Evolutionary conservation across 2,113 vertebrate species (phyloP), one percentile per base, ranked within the genome.

Genomic region (Mustelus asterias): DNA sequence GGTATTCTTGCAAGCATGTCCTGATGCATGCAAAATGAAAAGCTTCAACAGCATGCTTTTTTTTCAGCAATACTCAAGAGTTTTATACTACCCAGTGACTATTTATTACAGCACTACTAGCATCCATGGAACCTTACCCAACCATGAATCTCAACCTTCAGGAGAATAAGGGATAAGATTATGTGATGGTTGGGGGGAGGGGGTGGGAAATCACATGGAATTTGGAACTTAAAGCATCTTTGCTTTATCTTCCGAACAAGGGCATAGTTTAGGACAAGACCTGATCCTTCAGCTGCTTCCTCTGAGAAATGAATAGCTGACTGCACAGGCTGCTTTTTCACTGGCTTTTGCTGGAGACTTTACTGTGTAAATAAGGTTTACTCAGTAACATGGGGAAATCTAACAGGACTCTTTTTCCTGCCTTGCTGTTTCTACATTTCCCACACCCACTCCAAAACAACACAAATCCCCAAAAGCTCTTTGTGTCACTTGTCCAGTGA

Each of bases 221-320:
- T 65, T 93, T 93, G 60, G n/a, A 93, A 93, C n/a, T 65, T 72
- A 95, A 95, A 72, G 4, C 69, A 48, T 13, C 37, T 24, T 95
- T 33, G 44, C 41, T 95, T 26, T 54, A 54, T 90, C 88, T 90
- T 90, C 60, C 11, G 14, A 90, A 60, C 4, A 60, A 90, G 26
- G 26, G 48, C 88, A 90, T 14, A 90, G 88, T 33, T 90, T 72
- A 44, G 37, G 69, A 72, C n/a, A 93, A 63, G 60, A 93, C 37
- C 60, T 22, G 60, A 93, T 93, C 33, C 16, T 63, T 65, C n/a
- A 67, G 54, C 93, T 11, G 22, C 20, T 70, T 48, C 58, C 65
- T 94, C 41, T 95, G 41, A 72, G 10, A 95, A 48, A n/a, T 37
- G 33, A 94, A 13, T 22, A 94, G 65, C 37, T 70, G 67, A 18